A percentile compares a stretch with the other conserved stretches of the same genome.
These are phyloP conservation scores for Carassius carassius DNA, from an alignment of 2,113 vertebrate genomes.

Conservation along the genomic window DNA sequence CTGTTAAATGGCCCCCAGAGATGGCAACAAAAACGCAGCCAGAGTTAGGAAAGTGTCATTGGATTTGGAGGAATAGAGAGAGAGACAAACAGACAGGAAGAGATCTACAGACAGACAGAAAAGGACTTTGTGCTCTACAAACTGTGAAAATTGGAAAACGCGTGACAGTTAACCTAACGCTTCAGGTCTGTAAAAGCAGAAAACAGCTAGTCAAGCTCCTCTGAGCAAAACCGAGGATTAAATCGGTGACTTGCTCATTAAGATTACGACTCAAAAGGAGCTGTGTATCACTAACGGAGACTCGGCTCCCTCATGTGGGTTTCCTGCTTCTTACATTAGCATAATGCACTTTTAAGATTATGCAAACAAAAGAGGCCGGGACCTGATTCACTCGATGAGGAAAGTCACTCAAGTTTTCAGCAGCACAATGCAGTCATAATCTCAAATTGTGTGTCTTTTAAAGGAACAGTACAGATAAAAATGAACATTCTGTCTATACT, in stretches of 20 bases:
- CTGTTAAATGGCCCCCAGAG: constrained; percentile 63
- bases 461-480: not conserved
- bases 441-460: not conserved
- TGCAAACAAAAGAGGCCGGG: constrained; percentile 26
- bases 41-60: constrained; percentile 67
- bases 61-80: constrained; percentile 52
- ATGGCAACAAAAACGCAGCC: constrained; percentile 67
- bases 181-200: constrained; percentile 13
- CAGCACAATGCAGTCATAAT: not conserved
- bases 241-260: constrained; percentile 44
- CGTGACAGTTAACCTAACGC: not conserved
- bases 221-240: constrained; percentile 7
- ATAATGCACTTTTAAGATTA: constrained; percentile 37
- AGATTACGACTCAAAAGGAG: constrained; percentile 31
- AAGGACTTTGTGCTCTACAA: constrained; percentile 18
- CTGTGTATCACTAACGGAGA: not conserved
- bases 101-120: constrained; percentile 9
- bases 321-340: not conserved
- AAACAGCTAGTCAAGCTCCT: constrained; percentile 30
- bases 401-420: not conserved
- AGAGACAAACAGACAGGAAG: not conserved
- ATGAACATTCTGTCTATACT: not conserved
- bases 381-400: constrained; percentile 16
- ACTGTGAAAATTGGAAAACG: not conserved
- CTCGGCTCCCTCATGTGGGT: not conserved